phyloP scores from a whole-genome alignment of 2,888 invertebrate species.

The Drosophila kambysellisi region DNA sequence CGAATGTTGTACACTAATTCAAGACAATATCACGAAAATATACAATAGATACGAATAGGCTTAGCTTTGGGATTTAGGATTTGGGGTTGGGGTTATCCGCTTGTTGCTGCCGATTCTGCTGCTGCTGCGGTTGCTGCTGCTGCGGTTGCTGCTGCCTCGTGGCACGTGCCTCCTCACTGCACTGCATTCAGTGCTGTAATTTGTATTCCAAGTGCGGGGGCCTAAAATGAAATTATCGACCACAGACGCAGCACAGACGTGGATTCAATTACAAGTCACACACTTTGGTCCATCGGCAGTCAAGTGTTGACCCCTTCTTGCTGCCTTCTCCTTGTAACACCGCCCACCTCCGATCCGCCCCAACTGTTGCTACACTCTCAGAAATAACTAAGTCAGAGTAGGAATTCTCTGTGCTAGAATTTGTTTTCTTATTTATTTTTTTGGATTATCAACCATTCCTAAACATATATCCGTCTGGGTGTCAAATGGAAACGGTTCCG shows the following conservation, averaged over 20 bases:
- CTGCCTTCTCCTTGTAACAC: neutral
- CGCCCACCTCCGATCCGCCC: neutral
- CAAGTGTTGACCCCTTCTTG: constrained; percentile 14
- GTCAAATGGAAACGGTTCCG: neutral
- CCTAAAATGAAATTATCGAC: constrained; percentile 76
- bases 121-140: neutral
- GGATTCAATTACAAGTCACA: constrained; percentile 78
- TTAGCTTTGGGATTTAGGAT: neutral
- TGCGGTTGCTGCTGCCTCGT: neutral
- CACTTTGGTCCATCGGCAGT: constrained; percentile 50
- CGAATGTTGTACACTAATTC: neutral
- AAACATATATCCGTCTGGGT: no score
- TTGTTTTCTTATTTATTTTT: no score
- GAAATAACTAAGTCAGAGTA: neutral
- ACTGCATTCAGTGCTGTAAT: constrained; percentile 45
- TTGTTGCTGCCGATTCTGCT: neutral
- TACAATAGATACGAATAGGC: neutral
- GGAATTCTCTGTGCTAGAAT: neutral
- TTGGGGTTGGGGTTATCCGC: neutral
- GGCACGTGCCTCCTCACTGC: constrained; percentile 2
- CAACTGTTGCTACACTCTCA: neutral
- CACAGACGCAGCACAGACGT: constrained; percentile 78
- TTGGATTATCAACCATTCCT: no score
- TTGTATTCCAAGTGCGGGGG: constrained; percentile 72
- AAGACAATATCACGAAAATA: neutral